Evolutionary conservation across 2,888 invertebrate genomes (phyloP), one percentile per base, ranked within the genome.

Genomic region (Drosophila tripunctata): DNA sequence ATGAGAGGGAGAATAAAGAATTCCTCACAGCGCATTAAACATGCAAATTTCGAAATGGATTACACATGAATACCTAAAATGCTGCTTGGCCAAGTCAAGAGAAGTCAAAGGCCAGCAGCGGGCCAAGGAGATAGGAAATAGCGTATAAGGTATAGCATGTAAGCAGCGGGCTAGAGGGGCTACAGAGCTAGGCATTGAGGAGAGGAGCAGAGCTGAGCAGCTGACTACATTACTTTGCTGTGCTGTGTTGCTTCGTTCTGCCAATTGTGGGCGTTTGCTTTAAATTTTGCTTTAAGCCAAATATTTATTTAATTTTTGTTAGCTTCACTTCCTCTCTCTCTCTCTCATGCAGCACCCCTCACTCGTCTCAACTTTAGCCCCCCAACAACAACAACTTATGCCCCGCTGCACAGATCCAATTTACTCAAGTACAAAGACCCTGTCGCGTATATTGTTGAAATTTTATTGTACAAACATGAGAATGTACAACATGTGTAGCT

Each of bases 351-450:
- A n/a, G n/a, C 30, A 1, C 3, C 15, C 12, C 2, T 22, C 17
- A 27, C 22, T 8, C 17, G 3, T 14, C n/a, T 15, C 36, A 17
- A n/a, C n/a, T n/a, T 15, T 27, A 10, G 27, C 31, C 8, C 38
- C 27, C n/a, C n/a, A n/a, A n/a, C 35, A 22, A 21, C 10, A 8
- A 17, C n/a, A 14, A 33, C 62, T 2, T 61, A 57, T 58, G 70
- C 55, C 57, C 67, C 62, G 47, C 56, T 74, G 81, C 84, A 86
- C 84, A 81, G 78, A 81, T 87, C 81, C 81, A 81, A 81, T 81
- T 81, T 87, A 81, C 85, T 87, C 87, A 87, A 81, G 81, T 84
- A 81, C 87, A 87, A 81, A 87, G 85, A 80, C 76, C 81, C 62
- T 64, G 76, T 84, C 87, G 82, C 85, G 85, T 83, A 87, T 75